These are phyloP conservation scores for Cheilosia urbana DNA, from an alignment of 2,888 invertebrate genomes.

Conservation along the genomic window DNA sequence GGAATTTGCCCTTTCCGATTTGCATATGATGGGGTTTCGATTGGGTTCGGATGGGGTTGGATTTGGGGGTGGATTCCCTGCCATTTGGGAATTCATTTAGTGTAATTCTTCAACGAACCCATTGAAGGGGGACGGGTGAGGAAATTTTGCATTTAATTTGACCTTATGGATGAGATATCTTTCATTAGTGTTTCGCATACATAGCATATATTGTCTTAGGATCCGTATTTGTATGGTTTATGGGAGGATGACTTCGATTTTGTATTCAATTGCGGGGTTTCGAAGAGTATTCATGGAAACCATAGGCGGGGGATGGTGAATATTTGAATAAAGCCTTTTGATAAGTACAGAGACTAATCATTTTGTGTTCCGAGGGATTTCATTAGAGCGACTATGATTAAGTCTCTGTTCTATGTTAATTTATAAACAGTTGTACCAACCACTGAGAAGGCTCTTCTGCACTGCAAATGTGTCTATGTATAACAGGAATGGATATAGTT, in stretches of 20 bases:
- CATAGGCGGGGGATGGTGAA: conserved; percentile 6
- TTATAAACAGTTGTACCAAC: conserved; percentile 29
- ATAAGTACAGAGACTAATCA: conserved; percentile 52
- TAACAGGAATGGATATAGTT: too few species aligned
- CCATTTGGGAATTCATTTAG: conserved; percentile 75
- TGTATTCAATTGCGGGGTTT: conserved; percentile 36
- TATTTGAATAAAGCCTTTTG: conserved; percentile 65
- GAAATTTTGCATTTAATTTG: conserved; percentile 74
- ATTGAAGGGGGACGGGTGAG: conserved; percentile 24
- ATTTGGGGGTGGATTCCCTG: conserved; percentile 56
- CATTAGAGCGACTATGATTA: conserved; percentile 44
- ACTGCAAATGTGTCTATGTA: too few species aligned
- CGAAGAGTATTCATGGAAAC: conserved; percentile 43
- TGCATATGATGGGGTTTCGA: conserved; percentile 65
- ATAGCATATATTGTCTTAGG: conserved; percentile 58
- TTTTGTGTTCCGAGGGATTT: conserved; percentile 54
- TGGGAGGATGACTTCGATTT: conserved; percentile 28
- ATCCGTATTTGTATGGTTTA: conserved; percentile 49
- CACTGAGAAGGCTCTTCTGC: neutral
- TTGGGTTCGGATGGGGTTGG: conserved; percentile 34
- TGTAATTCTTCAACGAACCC: conserved; percentile 68
- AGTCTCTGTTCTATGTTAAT: conserved; percentile 50
- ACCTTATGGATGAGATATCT: conserved; percentile 74
- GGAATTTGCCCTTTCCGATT: conserved; percentile 71
- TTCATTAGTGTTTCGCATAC: conserved; percentile 63